Evolutionary conservation across 2,888 invertebrate species (phyloP), one percentile per base, ranked within the genome.

Genomic region (Habroteleia sp.): DNA sequence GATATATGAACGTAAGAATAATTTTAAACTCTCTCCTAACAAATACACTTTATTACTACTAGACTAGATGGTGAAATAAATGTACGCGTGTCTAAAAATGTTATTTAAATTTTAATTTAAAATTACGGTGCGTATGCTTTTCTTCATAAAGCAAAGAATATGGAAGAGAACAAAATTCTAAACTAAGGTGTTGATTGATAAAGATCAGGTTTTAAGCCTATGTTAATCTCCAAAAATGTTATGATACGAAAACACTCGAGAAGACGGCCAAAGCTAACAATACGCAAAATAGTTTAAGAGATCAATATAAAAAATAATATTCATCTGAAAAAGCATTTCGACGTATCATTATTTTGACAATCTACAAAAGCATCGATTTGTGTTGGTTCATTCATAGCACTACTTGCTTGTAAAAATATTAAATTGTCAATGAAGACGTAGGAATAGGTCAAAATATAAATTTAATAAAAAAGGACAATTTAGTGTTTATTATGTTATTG

Each of bases 281-380:
- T 37, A 25, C n/a, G 23, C 27, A 29, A 35, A 50, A 35, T 23
- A 35, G 27, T 13, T 44, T 14, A 4, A 17, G n/a, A 27, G 27
- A 14, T 44, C 8, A 14, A 23, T 23, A n/a, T 25, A 25, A 33
- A 13, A 58, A 35, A 23, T 33, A 4, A 33, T 58, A 44, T 44
- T 13, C 37, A 42, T 44, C 44, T 44, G 50, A 25, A 31, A 7
- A 11, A 20, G 8, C 27, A 42, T 39, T 65, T 33, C 27, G 42
- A 44, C 17, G 20, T 52, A 11, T 54, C 65, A 54, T 44, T 65
- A 54, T 65, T 65, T 54, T 65, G 65, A 65, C 48, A 44, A 35
- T 63, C 37, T 16, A 33, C 20, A 7, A 10, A 16, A 8, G 23
- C 46, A 60, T 8, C 25, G 25, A 44, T 13, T 44, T 23, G 7